Evolutionary conservation across 2,113 vertebrate genomes (phyloP).

Genomic region (Panthera uncia): DNA sequence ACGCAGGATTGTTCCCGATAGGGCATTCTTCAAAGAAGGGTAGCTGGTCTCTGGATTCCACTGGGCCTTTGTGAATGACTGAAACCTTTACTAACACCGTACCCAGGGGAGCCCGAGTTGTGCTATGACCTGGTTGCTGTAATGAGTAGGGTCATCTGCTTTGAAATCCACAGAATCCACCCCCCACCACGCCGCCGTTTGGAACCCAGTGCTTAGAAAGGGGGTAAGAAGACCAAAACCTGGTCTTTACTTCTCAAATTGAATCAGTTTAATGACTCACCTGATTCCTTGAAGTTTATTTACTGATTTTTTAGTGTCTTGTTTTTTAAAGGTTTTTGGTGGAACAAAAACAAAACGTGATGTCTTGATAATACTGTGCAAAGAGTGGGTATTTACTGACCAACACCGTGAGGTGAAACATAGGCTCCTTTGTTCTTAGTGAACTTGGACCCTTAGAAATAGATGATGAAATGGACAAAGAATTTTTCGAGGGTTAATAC

Average conservation of each 20-base stretch:
- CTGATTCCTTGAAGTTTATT: neutral
- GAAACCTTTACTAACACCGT: neutral
- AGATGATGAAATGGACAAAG: neutral
- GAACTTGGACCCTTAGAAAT: neutral
- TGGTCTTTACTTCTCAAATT: neutral
- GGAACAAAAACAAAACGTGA: neutral
- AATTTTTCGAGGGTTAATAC: neutral
- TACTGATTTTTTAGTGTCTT: neutral
- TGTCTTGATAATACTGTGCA: neutral
- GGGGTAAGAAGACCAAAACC: neutral
- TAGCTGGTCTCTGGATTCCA: neutral
- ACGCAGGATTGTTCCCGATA: neutral
- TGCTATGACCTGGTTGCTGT: neutral
- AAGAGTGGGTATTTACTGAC: neutral
- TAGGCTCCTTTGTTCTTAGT: neutral
- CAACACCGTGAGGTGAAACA: rapidly evolving
- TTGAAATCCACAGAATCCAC: neutral
- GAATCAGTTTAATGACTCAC: neutral
- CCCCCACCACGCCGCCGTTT: neutral
- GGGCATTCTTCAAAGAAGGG: neutral
- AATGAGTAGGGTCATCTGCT: neutral
- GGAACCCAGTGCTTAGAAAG: neutral
- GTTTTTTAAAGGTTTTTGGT: neutral
- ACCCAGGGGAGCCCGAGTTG: rapidly evolving
- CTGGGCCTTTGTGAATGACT: neutral